phyloP scores from a whole-genome alignment of 2,797 vertebrate genomes.

The Streptopelia turtur region DNA sequence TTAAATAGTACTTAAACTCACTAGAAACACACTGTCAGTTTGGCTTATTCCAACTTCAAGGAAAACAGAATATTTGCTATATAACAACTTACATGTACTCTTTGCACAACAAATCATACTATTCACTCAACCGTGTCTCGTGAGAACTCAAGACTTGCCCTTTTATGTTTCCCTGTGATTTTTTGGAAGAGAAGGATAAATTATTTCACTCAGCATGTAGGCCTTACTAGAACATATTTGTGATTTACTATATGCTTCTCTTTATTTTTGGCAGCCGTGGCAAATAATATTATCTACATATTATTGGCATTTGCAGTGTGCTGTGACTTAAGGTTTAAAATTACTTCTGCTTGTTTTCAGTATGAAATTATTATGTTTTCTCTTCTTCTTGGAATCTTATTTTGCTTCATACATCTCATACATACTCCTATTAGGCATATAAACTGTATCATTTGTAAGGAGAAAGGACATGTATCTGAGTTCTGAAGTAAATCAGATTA shows the following conservation, averaged over 20 bases:
- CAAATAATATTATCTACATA: not conserved
- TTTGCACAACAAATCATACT: not conserved
- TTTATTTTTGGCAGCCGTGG: not conserved
- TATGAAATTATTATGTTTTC: not conserved
- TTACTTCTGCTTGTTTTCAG: not conserved
- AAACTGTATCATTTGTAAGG: not conserved
- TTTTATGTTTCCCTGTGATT: not conserved
- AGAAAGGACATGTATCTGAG: not conserved
- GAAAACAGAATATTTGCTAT: not conserved
- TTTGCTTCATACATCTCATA: not conserved
- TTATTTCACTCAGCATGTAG: not conserved
- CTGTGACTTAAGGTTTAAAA: not conserved
- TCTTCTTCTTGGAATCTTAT: not conserved
- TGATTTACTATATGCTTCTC: not conserved
- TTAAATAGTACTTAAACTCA: not conserved
- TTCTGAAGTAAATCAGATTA: not conserved
- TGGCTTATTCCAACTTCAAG: not conserved
- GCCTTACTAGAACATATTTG: not conserved
- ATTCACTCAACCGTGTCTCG: not conserved
- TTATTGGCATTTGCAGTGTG: not conserved
- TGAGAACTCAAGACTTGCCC: not conserved
- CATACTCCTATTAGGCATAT: not conserved
- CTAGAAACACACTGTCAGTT: not conserved
- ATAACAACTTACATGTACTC: not conserved
- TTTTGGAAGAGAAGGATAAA: not conserved